Conservation (phyloP, 2,888 invertebrate genomes). For the Lottia gigantea region DNA sequence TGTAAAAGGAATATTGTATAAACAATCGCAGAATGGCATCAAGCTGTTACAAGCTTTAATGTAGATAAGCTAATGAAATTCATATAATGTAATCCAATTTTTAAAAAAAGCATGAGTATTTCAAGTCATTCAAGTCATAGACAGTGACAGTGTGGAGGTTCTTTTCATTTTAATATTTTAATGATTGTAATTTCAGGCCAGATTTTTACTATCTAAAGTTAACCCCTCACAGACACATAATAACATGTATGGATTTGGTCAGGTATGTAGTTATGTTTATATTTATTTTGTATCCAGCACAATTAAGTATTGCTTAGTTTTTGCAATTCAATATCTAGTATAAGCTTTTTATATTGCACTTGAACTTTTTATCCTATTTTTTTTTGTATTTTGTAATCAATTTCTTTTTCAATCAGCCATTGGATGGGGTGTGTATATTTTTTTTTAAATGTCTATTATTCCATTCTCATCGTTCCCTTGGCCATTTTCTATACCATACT, state of each 20-base stretch:
- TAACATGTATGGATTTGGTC: slow-evolving; percentile 91
- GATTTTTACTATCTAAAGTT: slow-evolving; percentile 97
- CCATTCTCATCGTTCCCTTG: too few relatives aligned
- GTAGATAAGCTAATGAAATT: too few relatives aligned
- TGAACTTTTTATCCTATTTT: neutral
- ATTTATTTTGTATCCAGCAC: neutral
- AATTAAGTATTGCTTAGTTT: neutral
- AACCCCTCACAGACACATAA: slow-evolving; percentile 99
- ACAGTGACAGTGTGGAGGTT: too few relatives aligned
- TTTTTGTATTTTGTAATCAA: slow-evolving; percentile 3
- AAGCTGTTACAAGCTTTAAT: too few relatives aligned
- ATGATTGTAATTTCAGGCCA: slow-evolving; percentile 76
- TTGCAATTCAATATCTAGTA: neutral
- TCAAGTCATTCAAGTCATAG: too few relatives aligned
- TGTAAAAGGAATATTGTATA: too few relatives aligned
- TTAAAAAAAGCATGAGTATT: too few relatives aligned
- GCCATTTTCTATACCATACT: too few relatives aligned
- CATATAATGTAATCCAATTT: too few relatives aligned
- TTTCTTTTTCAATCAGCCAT: neutral
- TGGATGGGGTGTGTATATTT: slow-evolving; percentile 6
- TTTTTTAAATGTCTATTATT: neutral
- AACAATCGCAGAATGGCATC: too few relatives aligned
- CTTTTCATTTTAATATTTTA: too few relatives aligned
- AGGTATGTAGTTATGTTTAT: slow-evolving; percentile 50
- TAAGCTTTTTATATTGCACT: neutral